Evolutionary conservation across 2,797 vertebrate genomes (phyloP), one percentile per base, ranked within the genome.

Genomic region (Streptopelia turtur): DNA sequence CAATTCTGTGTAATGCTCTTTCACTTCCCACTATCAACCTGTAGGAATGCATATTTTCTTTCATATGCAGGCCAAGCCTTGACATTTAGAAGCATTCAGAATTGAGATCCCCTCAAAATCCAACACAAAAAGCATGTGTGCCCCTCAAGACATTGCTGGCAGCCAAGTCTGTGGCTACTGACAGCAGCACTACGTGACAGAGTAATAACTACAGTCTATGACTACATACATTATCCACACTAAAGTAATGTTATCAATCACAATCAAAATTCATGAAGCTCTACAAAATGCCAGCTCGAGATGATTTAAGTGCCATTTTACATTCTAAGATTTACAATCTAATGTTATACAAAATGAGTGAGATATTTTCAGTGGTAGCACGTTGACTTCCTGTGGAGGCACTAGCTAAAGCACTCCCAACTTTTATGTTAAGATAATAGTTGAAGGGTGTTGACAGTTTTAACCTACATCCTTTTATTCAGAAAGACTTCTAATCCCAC

Each of bases 401-500:
- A 80, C 59, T 17, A n/a, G 45, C 45, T 81, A 68, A 89, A 85
- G 76, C 45, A 85, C 83, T 96, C 83, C 47, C 9, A 83, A 83
- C 84, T 91, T 78, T 87, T 49, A 82, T 11, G 55, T 83, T 91
- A 81, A 90, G 95, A 76, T 81, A 86, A 82, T 63, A 94, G 84
- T 27, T 84, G 96, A 97, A 97, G 89, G 89, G 89, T 92, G 95
- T 81, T 96, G 95, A 97, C 95, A 94, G 93, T 89, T 97, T 97
- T 92, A 95, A 96, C 90, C 79, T 93, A 97, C 82, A 96, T 96
- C 96, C 96, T 98, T 97, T 96, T 96, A 97, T 97, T 97, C 97
- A 95, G 93, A 96, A 97, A 97, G 97, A 93, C 95, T 97, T 97
- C 97, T 97, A 97, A 98, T 97, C 96, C 91, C 18, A 35, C 95